These are phyloP conservation scores for Caenorhabditis briggsae DNA, from an alignment of 1,140 invertebrate species.

Conservation along the genomic window DNA sequence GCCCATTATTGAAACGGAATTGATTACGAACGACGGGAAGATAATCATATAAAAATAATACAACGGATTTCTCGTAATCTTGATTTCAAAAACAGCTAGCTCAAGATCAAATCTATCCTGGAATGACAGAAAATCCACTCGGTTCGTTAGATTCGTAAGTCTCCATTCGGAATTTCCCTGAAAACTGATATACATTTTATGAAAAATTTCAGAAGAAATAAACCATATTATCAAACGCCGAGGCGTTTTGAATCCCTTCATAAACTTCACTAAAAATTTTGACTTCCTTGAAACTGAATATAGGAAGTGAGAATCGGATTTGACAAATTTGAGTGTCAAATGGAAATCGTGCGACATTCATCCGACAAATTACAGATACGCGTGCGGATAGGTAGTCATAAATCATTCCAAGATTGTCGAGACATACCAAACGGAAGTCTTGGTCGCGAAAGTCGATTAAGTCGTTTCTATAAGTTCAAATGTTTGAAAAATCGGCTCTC, in stretches of 20 bases:
- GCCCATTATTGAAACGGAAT: slow-evolving; percentile 6
- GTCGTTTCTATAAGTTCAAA: background rate
- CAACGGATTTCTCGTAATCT: background rate
- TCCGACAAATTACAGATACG: slow-evolving; percentile 41
- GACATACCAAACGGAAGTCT: background rate
- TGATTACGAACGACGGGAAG: slow-evolving; percentile 8
- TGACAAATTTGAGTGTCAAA: slow-evolving; percentile 58
- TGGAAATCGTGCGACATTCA: slow-evolving; percentile 52
- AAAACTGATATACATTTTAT: background rate
- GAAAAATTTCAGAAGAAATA: background rate
- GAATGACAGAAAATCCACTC: background rate
- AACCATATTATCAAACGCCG: background rate
- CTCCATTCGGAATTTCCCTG: slow-evolving; percentile 26
- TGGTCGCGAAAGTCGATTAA: background rate
- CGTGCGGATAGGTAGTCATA: slow-evolving; percentile 14
- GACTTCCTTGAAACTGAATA: background rate
- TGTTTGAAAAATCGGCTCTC: background rate
- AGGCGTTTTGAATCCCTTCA: background rate
- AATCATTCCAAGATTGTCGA: background rate
- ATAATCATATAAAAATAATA: slow-evolving; percentile 47
- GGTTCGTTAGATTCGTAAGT: background rate
- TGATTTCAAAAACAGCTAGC: slow-evolving; percentile 33
- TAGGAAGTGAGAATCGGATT: slow-evolving; percentile 47
- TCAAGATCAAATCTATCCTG: slow-evolving; percentile 1
- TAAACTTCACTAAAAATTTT: slow-evolving; percentile 6